Base-by-base conservation (phyloP, 2,797 vertebrate species). In the Sebastes trivittatus region DNA sequence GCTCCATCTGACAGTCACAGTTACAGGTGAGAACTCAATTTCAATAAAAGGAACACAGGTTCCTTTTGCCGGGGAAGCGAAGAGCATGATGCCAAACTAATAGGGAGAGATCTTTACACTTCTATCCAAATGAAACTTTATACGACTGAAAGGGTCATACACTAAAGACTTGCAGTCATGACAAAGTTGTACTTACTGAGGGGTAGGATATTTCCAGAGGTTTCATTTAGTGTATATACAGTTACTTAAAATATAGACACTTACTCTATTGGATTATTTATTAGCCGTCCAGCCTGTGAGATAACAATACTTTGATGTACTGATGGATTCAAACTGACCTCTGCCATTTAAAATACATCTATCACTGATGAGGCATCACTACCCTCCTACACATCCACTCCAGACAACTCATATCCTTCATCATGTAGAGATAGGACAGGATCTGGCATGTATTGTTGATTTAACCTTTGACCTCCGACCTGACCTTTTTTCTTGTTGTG, bases 391-490 rank as follows among this genome's bases (percentile, higher is more conserved):
- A 74, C 30, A 78, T 23, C 75, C 22, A 72, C 83, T 77, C 79
- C 92, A 83, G 80, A 72, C 81, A 58, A 36, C 85, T 90, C 70
- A 30, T 73, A 84, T 94, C 93, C 81, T 65, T 95, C 94, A 90
- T 79, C 93, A 56, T 86, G 59, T 34, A 66, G 79, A 70, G 72
- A 85, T 78, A 81, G 85, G 77, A 62, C 87, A 87, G 88, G 88
- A 92, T 93, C 89, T 83, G 79, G 62, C 82, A 63, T 87, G 79
- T 85, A 23, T 84, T 93, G 94, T 93, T 93, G 91, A 89, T 81
- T 74, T 94, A 93, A 94, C 92, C 92, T 90, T 77, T 92, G 87
- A 88, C 88, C 87, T 76, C 65, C 6, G 65, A 34, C 27, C 61
- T 87, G 89, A 91, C 88, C 9, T 80, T 70, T 55, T 82, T 54